Base-by-base conservation (phyloP, 2,113 vertebrate genomes). In the Prunella fulvescens region DNA sequence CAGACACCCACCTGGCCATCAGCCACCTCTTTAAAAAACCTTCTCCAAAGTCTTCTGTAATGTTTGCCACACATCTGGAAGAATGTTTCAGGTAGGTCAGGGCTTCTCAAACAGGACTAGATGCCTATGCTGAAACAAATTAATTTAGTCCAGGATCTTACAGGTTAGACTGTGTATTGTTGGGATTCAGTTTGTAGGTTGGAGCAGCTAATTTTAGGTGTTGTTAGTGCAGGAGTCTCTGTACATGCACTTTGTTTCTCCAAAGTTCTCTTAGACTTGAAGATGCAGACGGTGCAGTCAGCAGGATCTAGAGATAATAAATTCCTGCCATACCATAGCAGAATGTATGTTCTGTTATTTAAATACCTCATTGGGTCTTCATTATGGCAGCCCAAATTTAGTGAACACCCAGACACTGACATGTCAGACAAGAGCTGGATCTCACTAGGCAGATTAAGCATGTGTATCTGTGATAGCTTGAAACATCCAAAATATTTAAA, bases 381-480 rank as follows among this genome's bases (percentile, higher is more conserved):
- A 42, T 56, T 56, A 53, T 5, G 9, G 5, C 12, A 77, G 25
- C 10, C 17, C 37, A 62, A 62, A 54, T 50, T 58, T 71, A 42
- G 13, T 42, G 6, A 65, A 20, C 14, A 24, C 3, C 0, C 6
- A 17, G 17, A 31, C 6, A 24, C 1, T 29, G 5, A 1, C 11
- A 71, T 31, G 12, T 57, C 64, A 67, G 14, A 40, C 4, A 44
- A 33, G 18, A 37, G 4, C 0, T 54, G 14, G 50, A 11, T 35
- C 8, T 48, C 12, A 1, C 23, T n/a, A 24, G 12, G 37, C 35
- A 65, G 7, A 4, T 16, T 56, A 57, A 66, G 26, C 3, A 14
- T 33, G 6, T 7, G 6, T 22, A 6, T 19, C 4, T 48, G 8
- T 24, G 22, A 28, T 22, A 57, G 2, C 10, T 73, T 33, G 26